Evolutionary conservation across 2,113 vertebrate genomes (phyloP).

Genomic region (Panurus biarmicus): DNA sequence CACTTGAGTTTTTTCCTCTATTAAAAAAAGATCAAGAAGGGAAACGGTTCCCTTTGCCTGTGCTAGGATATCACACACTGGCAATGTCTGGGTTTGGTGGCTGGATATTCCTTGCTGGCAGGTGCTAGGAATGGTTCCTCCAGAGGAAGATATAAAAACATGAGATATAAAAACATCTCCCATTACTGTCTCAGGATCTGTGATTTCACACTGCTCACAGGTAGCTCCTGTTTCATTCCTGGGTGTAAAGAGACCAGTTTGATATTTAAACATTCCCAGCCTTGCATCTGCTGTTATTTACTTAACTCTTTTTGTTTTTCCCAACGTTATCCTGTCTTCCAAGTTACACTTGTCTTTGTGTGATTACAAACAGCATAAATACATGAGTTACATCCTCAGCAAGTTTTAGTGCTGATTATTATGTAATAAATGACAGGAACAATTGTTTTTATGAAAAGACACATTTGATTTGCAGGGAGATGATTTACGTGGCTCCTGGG

Average conservation of each 20-base stretch:
- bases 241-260: background rate
- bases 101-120: background rate
- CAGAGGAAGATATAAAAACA: background rate
- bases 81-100: background rate
- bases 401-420: background rate
- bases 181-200: background rate
- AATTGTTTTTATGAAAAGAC: background rate
- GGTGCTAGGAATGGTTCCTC: background rate
- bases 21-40: background rate
- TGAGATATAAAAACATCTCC: accelerated
- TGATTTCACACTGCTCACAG: background rate
- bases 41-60: background rate
- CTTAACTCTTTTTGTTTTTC: background rate
- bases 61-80: background rate
- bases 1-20: background rate
- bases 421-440: background rate
- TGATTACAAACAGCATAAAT: background rate
- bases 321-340: background rate
- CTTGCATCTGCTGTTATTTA: background rate
- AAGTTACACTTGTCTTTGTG: background rate
- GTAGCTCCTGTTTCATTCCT: background rate
- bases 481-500: background rate
- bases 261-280: background rate
- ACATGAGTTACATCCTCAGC: background rate
- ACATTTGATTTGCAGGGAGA: background rate